Percentiles rank a stretch among this genome's conserved stretches.
Evolutionary conservation across 2,888 invertebrate genomes (phyloP).

Genomic region (Mythimna lalbum): DNA sequence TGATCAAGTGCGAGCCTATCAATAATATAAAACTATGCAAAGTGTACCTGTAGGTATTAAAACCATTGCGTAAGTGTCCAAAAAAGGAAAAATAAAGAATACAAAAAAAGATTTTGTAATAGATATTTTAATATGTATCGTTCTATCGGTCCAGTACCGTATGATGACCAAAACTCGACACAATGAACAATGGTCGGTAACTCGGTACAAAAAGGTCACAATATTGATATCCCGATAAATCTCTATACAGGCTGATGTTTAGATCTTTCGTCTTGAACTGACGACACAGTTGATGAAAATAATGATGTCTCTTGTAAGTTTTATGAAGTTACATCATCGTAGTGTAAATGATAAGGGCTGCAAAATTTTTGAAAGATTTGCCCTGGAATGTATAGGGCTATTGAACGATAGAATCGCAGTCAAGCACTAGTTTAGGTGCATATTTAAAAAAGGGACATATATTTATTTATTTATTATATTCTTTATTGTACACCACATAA

Average conservation of each 20-base stretch:
- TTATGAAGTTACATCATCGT: too few species aligned
- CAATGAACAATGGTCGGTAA: slow-evolving; percentile 86
- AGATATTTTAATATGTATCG: slow-evolving; percentile 45
- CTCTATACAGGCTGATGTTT: slow-evolving; percentile 72
- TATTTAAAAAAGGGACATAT: too few species aligned
- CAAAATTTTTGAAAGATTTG: too few species aligned
- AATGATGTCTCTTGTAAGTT: too few species aligned
- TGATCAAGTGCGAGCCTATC: too few species aligned
- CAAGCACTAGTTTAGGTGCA: too few species aligned
- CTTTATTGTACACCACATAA: too few species aligned
- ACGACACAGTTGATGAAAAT: not conserved
- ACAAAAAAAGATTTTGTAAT: not conserved
- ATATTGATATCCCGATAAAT: slow-evolving; percentile 84
- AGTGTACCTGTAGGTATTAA: not conserved
- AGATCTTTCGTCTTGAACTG: too few species aligned
- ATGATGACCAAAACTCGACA: slow-evolving; percentile 85
- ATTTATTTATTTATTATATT: too few species aligned
- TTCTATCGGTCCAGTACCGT: slow-evolving; percentile 71
- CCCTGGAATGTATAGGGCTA: too few species aligned
- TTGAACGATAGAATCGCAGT: too few species aligned
- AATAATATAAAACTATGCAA: not conserved
- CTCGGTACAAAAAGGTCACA: slow-evolving; percentile 85
- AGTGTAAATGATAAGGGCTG: too few species aligned
- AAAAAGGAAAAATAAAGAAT: not conserved
- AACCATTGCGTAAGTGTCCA: accelerated